These are phyloP conservation scores for Bradypus variegatus DNA, from an alignment of 2,797 vertebrate species.

Conservation along the genomic window DNA sequence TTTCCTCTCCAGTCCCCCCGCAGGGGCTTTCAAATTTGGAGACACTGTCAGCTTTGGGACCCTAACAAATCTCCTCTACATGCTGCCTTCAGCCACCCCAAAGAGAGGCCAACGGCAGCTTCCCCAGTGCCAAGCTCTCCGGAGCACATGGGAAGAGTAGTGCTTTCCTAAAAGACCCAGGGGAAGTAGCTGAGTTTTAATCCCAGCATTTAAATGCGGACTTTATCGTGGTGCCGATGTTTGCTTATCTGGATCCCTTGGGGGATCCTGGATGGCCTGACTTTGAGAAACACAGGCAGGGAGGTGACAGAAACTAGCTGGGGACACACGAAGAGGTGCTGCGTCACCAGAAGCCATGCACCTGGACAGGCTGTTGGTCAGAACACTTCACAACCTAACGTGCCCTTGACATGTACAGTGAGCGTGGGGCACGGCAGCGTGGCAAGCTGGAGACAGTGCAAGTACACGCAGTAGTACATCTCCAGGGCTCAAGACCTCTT, in stretches of 20 bases:
- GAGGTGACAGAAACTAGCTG: neutral
- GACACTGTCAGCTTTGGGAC: neutral
- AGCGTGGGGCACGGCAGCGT: accelerated
- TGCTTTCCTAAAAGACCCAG: neutral
- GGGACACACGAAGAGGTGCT: neutral
- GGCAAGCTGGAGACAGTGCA: too few species aligned
- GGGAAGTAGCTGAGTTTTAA: neutral
- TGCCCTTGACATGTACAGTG: accelerated
- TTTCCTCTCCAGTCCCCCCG: neutral
- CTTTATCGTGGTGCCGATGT: too few species aligned
- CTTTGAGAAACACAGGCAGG: neutral
- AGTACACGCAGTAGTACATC: accelerated
- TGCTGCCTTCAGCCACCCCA: neutral
- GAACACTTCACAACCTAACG: accelerated
- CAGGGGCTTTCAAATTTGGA: neutral
- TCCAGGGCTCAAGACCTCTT: accelerated
- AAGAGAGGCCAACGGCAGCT: neutral
- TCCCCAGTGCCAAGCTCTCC: neutral
- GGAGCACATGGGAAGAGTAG: neutral
- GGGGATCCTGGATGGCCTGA: neutral
- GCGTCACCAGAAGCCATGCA: neutral
- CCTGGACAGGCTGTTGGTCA: accelerated
- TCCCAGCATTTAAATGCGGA: neutral
- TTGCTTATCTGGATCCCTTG: neutral
- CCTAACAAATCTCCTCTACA: neutral